phyloP scores from a whole-genome alignment of 2,888 invertebrate genomes.

The Pristionchus maxplancki region DNA sequence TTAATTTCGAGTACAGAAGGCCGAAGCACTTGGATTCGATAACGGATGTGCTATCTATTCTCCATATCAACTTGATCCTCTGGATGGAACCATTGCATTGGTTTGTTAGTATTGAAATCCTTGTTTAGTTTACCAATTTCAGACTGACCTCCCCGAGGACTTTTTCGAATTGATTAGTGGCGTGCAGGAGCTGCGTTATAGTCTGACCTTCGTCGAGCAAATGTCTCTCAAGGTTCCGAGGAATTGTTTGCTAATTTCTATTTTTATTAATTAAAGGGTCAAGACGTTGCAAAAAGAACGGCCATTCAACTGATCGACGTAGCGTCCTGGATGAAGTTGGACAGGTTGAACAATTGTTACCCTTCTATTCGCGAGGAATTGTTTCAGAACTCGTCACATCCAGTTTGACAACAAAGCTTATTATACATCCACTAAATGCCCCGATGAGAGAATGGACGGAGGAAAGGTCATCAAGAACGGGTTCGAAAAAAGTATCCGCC shows the following conservation, averaged over 20 bases:
- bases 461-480: constrained; percentile 55
- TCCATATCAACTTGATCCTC: not conserved
- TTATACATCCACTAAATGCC: constrained; percentile 23
- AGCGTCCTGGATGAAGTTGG: constrained; percentile 17
- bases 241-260: not conserved
- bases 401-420: constrained; percentile 46
- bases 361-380: not conserved
- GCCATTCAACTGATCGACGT: constrained; percentile 35
- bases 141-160: not conserved
- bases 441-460: constrained; percentile 51
- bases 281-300: not conserved
- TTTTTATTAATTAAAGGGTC: not conserved
- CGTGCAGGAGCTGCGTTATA: not conserved
- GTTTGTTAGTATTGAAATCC: not conserved
- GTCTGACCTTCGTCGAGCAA: not conserved
- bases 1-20: not conserved
- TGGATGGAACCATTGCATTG: not conserved
- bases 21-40: constrained; percentile 2
- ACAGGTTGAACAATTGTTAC: too few species aligned
- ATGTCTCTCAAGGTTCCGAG: not conserved
- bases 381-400: constrained; percentile 31
- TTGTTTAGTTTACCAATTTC: not conserved
- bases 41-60: constrained; percentile 28
- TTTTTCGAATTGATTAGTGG: not conserved
- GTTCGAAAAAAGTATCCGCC: constrained; percentile 54